Percentiles rank a stretch among this genome's conserved stretches.
Evolutionary conservation across 2,888 invertebrate species (phyloP).

Genomic region (Eueremaeus valkanovi): DNA sequence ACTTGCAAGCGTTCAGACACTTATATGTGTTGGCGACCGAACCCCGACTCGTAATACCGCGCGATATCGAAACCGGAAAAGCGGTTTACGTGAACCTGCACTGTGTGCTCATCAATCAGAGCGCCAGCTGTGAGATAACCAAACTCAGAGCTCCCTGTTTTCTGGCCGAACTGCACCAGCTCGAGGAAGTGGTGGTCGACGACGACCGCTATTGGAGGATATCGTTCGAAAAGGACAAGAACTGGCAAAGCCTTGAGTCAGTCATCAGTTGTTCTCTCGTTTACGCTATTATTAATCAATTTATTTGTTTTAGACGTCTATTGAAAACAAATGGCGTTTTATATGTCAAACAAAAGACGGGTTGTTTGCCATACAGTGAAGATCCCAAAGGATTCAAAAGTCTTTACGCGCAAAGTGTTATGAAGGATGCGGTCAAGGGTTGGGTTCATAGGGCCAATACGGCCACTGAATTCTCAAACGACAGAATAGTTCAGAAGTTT

Average conservation of each 20-base stretch:
- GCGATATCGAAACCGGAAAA: constrained; percentile 73
- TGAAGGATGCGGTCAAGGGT: constrained; percentile 65
- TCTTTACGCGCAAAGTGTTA: constrained; percentile 72
- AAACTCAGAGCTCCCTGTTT: constrained; percentile 74
- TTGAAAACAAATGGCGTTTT: constrained; percentile 55
- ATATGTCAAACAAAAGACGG: constrained; percentile 82
- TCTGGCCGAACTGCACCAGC: constrained; percentile 70
- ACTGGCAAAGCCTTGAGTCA: constrained; percentile 73
- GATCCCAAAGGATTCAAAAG: constrained; percentile 70
- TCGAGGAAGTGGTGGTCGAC: constrained; percentile 66
- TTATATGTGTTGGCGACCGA: constrained; percentile 92
- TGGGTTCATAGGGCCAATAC: constrained; percentile 57
- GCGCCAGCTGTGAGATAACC: constrained; percentile 43
- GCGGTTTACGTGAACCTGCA: constrained; percentile 74
- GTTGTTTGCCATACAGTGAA: constrained; percentile 77
- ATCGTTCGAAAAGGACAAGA: constrained; percentile 70
- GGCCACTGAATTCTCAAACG: constrained; percentile 47
- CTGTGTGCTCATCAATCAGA: constrained; percentile 41
- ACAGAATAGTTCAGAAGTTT: constrained; percentile 46
- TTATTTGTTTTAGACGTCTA: constrained; percentile 48
- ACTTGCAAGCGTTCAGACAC: constrained; percentile 93
- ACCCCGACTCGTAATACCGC: constrained; percentile 78
- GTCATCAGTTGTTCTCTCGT: constrained; percentile 48
- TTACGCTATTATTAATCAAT: constrained; percentile 1
- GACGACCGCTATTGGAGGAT: constrained; percentile 89